Evolutionary conservation across 2,113 vertebrate species (phyloP), one percentile per base, ranked within the genome.

Genomic region (Pygoscelis antarcticus): DNA sequence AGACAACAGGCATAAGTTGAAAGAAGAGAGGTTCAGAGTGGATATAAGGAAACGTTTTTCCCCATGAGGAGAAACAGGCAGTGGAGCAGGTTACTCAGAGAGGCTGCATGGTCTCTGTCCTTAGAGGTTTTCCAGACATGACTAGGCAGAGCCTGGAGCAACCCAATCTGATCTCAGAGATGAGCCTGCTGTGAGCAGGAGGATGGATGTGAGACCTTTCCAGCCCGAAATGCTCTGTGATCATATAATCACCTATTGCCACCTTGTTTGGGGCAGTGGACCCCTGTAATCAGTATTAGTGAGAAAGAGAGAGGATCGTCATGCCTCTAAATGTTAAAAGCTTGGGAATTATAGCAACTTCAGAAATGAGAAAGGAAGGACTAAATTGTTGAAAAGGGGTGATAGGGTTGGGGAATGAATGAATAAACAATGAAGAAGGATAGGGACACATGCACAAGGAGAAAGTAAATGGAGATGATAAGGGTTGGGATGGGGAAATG

Each of bases 121-220:
- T 71, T 76, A 27, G 16, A 58, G 15, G 9, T n/a, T 87, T 91
- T 71, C 30, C 42, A 76, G 9, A 44, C 5, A 5, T 40, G 29
- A 49, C 30, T 58, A 52, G 13, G 47, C 11, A 71, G 30, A 91
- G 11, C 13, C 30, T 83, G 54, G 18, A 69, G 27, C 18, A 88
- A 40, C 4, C 14, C 32, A 36, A 1, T 11, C 20, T 64, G 18
- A 88, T 60, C 51, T 89, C 52, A 64, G 38, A 89, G 1, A 6
- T 47, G 22, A 65, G 32, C 26, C 36, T 87, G 17, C 34, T 62
- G 46, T 71, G 23, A 93, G 20, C 44, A 58, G 46, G 19, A 77
- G 25, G 22, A n/a, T 66, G 30, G 42, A 66, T 0, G 0, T 13
- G 9, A 54, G 64, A 74, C 13, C 7, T 60, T 92, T 64, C 36